phyloP scores from a whole-genome alignment of 2,113 vertebrate species.

The Numida meleagris region DNA sequence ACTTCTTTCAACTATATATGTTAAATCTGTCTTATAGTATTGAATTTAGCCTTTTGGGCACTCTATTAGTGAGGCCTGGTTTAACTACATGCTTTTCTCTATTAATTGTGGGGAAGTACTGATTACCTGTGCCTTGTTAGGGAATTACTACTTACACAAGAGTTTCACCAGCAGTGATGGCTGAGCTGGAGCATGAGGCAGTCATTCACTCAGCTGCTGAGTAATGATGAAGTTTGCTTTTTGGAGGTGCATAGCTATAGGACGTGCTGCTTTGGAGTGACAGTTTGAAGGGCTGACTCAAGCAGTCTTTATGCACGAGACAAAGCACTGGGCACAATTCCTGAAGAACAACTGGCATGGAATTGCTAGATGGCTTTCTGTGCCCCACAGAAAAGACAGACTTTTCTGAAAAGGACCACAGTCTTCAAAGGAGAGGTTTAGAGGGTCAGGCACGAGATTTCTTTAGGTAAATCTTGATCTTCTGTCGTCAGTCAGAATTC shows the following conservation, averaged over 20 bases:
- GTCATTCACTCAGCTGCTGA: not conserved
- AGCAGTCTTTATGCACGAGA: not conserved
- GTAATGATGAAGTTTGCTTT: not conserved
- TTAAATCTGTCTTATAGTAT: not conserved
- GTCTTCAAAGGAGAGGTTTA: not conserved
- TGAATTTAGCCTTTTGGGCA: not conserved
- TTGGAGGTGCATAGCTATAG: not conserved
- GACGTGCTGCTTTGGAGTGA: rapidly evolving
- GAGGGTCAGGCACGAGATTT: not conserved
- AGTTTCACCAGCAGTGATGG: not conserved
- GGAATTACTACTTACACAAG: not conserved
- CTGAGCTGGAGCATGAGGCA: not conserved
- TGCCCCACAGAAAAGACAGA: not conserved
- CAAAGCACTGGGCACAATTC: not conserved
- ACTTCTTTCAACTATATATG: not conserved
- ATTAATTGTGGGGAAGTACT: not conserved
- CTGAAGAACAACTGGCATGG: not conserved
- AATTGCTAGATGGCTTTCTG: not conserved
- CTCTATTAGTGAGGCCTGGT: not conserved
- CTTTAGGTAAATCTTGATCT: not conserved
- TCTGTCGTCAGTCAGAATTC: not conserved
- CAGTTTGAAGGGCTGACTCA: not conserved
- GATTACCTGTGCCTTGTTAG: not conserved
- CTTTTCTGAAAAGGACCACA: not conserved
- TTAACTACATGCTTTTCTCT: not conserved